These are phyloP conservation scores for Empidonax traillii DNA, from an alignment of 2,113 vertebrate genomes.

Conservation along the genomic window DNA sequence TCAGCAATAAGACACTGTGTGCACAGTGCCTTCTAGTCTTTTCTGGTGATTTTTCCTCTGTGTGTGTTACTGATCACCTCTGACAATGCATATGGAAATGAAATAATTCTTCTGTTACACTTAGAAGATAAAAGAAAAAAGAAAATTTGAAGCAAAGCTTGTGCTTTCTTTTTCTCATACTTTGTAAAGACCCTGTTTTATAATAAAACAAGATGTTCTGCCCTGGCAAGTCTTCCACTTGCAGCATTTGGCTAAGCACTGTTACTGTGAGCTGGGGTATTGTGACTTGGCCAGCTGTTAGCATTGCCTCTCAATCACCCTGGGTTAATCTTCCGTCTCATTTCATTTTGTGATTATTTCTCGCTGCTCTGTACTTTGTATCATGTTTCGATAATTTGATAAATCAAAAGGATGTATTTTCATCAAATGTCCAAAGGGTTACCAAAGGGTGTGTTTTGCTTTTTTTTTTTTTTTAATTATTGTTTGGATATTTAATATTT, in stretches of 20 bases:
- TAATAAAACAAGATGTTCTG: not conserved
- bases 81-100: not conserved
- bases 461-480: not conserved
- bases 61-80: not conserved
- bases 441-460: not conserved
- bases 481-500: accelerated
- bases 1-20: not conserved
- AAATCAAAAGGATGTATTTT: not conserved
- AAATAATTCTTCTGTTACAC: not conserved
- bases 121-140: not conserved
- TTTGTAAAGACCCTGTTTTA: not conserved
- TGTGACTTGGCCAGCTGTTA: not conserved
- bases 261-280: not conserved
- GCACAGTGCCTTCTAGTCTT: not conserved
- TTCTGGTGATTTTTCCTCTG: not conserved
- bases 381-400: not conserved
- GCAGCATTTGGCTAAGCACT: not conserved
- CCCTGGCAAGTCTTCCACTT: not conserved
- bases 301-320: not conserved
- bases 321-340: not conserved
- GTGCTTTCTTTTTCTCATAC: not conserved
- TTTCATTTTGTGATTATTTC: not conserved
- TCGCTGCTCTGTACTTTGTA: not conserved
- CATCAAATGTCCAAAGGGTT: not conserved
- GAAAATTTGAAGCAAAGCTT: not conserved